Evolutionary conservation across 2,797 vertebrate species (phyloP).

Genomic region (Sebastes umbrosus): DNA sequence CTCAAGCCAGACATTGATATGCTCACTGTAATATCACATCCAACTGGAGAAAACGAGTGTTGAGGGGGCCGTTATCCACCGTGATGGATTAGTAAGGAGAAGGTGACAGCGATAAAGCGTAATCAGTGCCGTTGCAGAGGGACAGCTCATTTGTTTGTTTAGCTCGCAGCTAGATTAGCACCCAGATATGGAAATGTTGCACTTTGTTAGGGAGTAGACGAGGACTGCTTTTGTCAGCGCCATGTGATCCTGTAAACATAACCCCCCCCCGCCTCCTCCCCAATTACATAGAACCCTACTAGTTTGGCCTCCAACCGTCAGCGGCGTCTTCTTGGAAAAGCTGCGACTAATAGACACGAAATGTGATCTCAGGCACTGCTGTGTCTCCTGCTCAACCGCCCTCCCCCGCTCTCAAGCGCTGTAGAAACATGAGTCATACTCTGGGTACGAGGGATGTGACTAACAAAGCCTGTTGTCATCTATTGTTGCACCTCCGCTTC

Average conservation of each 20-base stretch:
- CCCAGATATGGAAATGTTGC: conserved; percentile 5
- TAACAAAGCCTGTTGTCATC: conserved; percentile 32
- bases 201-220: conserved; percentile 7
- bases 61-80: background rate
- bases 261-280: background rate
- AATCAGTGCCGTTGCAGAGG: conserved; percentile 3
- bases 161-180: background rate
- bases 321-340: conserved; percentile 40
- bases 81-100: conserved; percentile 32
- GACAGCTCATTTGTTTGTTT: conserved; percentile 28
- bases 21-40: conserved; percentile 47
- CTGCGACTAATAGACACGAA: conserved; percentile 49
- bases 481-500: conserved; percentile 7
- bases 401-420: background rate
- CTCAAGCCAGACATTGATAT: conserved; percentile 65
- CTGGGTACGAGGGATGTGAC: conserved; percentile 19
- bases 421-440: conserved; percentile 36
- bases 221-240: conserved; percentile 13
- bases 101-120: conserved; percentile 15
- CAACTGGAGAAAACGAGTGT: conserved; percentile 20
- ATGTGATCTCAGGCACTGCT: conserved; percentile 39
- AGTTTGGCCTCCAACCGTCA: conserved; percentile 18
- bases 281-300: background rate
- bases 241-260: conserved; percentile 43
- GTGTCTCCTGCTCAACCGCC: conserved; percentile 31